phyloP scores from a whole-genome alignment of 1,140 invertebrate species.

The Leptinotarsa defecta region DNA sequence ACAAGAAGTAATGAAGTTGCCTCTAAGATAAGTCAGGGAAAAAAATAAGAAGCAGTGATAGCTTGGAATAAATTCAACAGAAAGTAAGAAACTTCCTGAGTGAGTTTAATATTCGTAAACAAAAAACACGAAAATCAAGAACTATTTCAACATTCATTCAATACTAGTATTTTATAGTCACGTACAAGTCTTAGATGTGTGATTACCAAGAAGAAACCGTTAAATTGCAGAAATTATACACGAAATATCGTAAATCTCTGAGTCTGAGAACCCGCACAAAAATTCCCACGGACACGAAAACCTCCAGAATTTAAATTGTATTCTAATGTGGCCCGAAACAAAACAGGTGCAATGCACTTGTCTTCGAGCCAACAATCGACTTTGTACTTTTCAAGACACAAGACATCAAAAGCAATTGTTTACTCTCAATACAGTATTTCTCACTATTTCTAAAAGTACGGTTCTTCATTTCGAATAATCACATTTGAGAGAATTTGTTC shows the following conservation, averaged over 20 bases:
- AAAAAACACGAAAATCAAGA: too few relatives aligned
- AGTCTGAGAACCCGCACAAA: not conserved
- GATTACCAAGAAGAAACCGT: not conserved
- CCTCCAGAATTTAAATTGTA: not conserved
- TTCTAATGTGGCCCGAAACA: not conserved
- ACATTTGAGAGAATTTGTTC: too few relatives aligned
- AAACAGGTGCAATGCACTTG: not conserved
- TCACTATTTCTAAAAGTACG: too few relatives aligned
- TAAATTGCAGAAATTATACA: not conserved
- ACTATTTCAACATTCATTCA: too few relatives aligned
- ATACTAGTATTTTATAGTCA: too few relatives aligned
- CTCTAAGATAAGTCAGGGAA: too few relatives aligned
- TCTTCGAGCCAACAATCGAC: not conserved
- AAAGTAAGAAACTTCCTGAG: too few relatives aligned
- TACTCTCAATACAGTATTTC: not conserved
- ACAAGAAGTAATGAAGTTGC: too few relatives aligned
- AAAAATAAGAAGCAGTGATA: too few relatives aligned
- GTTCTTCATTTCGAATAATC: too few relatives aligned
- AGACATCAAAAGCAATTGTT: not conserved
- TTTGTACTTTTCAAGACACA: not conserved
- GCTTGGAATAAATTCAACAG: too few relatives aligned
- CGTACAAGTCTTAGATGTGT: not conserved
- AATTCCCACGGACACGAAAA: not conserved
- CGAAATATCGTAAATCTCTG: not conserved
- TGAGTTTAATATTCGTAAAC: too few relatives aligned